Evolutionary conservation across 2,113 vertebrate genomes (phyloP), one percentile per base, ranked within the genome.

Genomic region (Erinaceus europaeus): DNA sequence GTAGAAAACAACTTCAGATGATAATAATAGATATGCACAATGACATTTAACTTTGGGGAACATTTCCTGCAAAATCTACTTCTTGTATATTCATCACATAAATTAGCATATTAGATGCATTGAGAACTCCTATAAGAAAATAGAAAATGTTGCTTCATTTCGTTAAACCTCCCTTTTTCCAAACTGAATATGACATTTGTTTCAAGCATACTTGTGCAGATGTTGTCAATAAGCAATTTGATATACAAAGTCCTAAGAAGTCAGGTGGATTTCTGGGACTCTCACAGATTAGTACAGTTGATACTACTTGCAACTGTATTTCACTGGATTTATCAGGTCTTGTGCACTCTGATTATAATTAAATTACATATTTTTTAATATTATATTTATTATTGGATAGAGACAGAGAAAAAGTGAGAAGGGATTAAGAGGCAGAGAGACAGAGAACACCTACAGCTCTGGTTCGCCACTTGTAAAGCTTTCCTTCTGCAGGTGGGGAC

Each of bases 331-430:
- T 38, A 48, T 18, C 44, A 40, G 5, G 9, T 71, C 59, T 80
- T 81, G 7, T 32, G 18, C 74, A n/a, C 15, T 76, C 36, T 89
- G 48, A 59, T 82, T 76, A 84, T 61, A 91, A 87, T 84, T 84
- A 86, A 91, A 12, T 32, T 64, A 32, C 21, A 68, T 88, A 72
- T 57, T 69, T n/a, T n/a, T n/a, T n/a, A n/a, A n/a, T n/a, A n/a
- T n/a, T n/a, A n/a, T n/a, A n/a, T n/a, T n/a, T n/a, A n/a, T n/a
- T n/a, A n/a, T n/a, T n/a, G n/a, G n/a, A n/a, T n/a, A n/a, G n/a
- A n/a, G n/a, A n/a, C n/a, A n/a, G n/a, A n/a, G n/a, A n/a, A n/a
- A n/a, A n/a, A n/a, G n/a, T n/a, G n/a, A n/a, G n/a, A n/a, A n/a
- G n/a, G n/a, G n/a, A n/a, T n/a, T n/a, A n/a, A n/a, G n/a, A n/a